phyloP scores from a whole-genome alignment of 2,888 invertebrate species.

The Hyles lineata region DNA sequence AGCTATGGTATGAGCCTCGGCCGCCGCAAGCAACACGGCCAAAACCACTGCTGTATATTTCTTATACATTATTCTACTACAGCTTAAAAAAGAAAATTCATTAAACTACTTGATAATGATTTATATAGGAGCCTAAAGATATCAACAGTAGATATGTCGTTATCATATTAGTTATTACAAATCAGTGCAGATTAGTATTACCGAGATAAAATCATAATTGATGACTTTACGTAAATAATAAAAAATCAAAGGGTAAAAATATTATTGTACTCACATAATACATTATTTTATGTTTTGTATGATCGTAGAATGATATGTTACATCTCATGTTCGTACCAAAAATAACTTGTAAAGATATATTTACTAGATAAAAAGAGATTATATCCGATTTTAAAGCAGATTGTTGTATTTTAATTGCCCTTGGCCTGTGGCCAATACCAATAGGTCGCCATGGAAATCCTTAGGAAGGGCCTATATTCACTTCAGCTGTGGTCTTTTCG shows the following conservation, averaged over 20 bases:
- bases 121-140: constrained; percentile 56
- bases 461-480: too few species aligned
- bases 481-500: too few species aligned
- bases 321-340: too few species aligned
- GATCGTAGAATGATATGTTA: too few species aligned
- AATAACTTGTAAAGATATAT: too few species aligned
- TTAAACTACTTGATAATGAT: constrained; percentile 35
- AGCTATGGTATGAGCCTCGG: constrained; percentile 56
- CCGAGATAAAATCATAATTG: constrained; percentile 60
- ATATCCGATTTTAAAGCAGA: too few species aligned
- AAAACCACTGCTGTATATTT: constrained; percentile 60
- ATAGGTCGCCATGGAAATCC: too few species aligned
- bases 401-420: too few species aligned
- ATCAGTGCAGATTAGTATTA: constrained; percentile 55
- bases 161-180: constrained; percentile 51
- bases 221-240: constrained; percentile 49
- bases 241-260: constrained; percentile 30
- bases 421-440: too few species aligned
- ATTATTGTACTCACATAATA: too few species aligned
- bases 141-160: constrained; percentile 47
- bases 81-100: constrained; percentile 32
- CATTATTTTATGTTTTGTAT: too few species aligned
- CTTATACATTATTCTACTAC: constrained; percentile 54
- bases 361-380: too few species aligned
- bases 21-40: constrained; percentile 57